Base-by-base conservation (phyloP, 2,888 invertebrate genomes). In the Frankliniella intonsa region DNA sequence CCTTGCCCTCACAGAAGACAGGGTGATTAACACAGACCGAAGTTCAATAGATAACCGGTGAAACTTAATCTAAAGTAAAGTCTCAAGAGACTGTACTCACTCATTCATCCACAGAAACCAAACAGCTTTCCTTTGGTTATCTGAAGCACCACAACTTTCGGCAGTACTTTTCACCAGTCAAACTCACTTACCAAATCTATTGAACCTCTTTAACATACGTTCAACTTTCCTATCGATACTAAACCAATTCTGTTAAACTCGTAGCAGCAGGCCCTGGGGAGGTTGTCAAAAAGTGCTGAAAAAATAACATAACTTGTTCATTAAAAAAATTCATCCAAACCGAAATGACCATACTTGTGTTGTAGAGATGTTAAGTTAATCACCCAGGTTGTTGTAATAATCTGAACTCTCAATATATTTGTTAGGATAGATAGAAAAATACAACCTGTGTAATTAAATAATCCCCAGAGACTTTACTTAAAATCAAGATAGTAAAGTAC, bases 261-360 rank as follows among this genome's bases (percentile, higher is more conserved):
- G 25, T 9, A 76, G 69, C 22, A 22, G 69, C 69, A 25, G 69
- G 22, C 22, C 69, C 69, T 76, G 69, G 7, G 25, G 25, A 76
- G n/a, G 69, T 76, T 76, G 69, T 76, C 69, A 76, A 76, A 76
- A 76, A 25, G 22, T 76, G 69, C 69, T 76, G 69, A 76, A 76
- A 76, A 76, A 76, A 76, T 25, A 76, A 76, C 69, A 76, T 76
- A 76, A 76, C 69, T 76, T 76, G 69, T 76, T 76, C 69, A 76
- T 76, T 76, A 76, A 76, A 76, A 69, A 76, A 22, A 76, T 76
- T 76, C 69, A 76, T 25, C 69, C 22, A 76, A 25, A 25, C 12
- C 7, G 12, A 25, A 76, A 25, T 25, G 69, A 25, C 25, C 25
- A 7, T 69, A 22, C 22, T 69, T 7, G 22, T 76, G 69, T 76